Base-by-base conservation (phyloP, 1,140 invertebrate species). In the Heliconius himera region DNA sequence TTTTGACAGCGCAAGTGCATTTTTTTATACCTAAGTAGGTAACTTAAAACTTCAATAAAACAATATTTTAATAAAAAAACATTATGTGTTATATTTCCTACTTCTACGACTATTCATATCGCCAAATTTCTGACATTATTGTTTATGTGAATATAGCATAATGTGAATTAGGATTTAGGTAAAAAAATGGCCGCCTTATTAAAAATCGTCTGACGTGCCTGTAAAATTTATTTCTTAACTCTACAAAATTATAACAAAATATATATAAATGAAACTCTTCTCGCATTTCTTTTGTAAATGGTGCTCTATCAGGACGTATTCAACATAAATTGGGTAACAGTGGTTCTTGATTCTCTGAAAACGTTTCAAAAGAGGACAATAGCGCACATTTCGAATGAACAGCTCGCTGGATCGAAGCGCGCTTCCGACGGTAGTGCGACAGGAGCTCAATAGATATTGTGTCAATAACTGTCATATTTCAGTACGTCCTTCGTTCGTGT, bases 401-500 rank as follows among this genome's bases (percentile, higher is more conserved):
- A 66, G 60, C 60, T 66, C 22, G 60, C 60, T 66, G 60, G 60
- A 66, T 66, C 60, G 60, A 29, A 22, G 60, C 60, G 60, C 11
- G 60, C 22, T 66, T 16, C 60, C 22, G 22, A 16, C n/a, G n/a
- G n/a, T n/a, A n/a, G n/a, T n/a, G n/a, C 56, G 56, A 66, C 29
- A 66, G 0, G 0, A 56, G 54, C 29, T 66, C 56, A 66, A 66
- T 29, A 26, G 60, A 26, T 29, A 66, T 66, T 66, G 60, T 66
- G 60, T 66, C 60, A 66, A 66, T 66, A 66, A 66, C 60, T 66
- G n/a, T 16, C 60, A 66, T 66, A 29, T 66, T 60, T 66, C 22
- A 66, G 26, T 3, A 66, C 60, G 60, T 16, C 22, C 26, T 13
- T 16, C 13, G 41, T 46, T 46, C 41, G 41, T 60, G 22, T 66